Evolutionary conservation across 2,797 vertebrate genomes (phyloP), one percentile per base, ranked within the genome.

Genomic region (Mus caroli): DNA sequence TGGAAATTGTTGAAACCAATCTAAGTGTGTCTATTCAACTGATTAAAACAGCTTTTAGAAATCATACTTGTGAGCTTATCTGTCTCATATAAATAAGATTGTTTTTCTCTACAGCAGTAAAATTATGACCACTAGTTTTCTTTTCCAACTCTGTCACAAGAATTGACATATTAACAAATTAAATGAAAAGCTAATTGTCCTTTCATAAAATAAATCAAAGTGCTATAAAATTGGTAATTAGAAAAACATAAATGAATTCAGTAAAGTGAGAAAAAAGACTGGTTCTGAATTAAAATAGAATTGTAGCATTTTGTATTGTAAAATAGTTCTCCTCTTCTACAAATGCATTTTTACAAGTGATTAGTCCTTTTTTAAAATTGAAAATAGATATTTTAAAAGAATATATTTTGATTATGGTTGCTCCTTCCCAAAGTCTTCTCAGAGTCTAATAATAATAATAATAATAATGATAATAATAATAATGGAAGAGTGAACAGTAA

Each of bases 91-190:
- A 90, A 24, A 26, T 46, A 67, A 85, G 14, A 92, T 26, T 82
- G 34, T 80, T 67, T 43, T 37, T 67, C 73, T 9, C 34, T 94
- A 26, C 62, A 82, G 34, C 34, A 91, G 34, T 19, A 87, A 88
- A 86, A 14, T 0, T 1, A 46, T 50, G 22, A 79, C 82, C 19
- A 79, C 73, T 62, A 96, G n/a, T 54, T 64, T 95, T 37, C 90
- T 56, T 54, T 93, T 93, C 69, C n/a, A 1, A 46, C 69, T 87
- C 37, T 92, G 22, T 94, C 88, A 88, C 26, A 77, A 40, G 34
- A 80, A 91, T n/a, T 92, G 46, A 84, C 90, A 84, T 88, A 91
- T 46, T 50, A 88, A 78, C 14, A 79, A 86, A 78, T 73, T 77
- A 93, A 91, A 54, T 10, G 43, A 92, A 60, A 76, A 94, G 26